phyloP scores from a whole-genome alignment of 2,113 vertebrate species.

The Pipa parva region DNA sequence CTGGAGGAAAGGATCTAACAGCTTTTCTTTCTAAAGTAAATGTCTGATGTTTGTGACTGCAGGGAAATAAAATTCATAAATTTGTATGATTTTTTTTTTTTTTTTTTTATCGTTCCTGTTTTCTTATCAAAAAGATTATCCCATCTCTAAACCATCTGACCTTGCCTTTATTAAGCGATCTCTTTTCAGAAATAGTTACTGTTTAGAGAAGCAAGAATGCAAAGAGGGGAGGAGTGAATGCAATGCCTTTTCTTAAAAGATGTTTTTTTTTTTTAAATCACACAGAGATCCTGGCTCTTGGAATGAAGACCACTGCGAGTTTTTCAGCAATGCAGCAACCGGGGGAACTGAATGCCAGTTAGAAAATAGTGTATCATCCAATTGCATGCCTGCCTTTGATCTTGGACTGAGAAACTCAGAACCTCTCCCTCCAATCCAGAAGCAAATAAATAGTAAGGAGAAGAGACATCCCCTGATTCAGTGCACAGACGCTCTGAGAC shows the following conservation, averaged over 20 bases:
- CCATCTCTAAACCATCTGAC: constrained; percentile 64
- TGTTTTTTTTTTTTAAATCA: constrained; percentile 43
- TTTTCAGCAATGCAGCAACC: constrained; percentile 52
- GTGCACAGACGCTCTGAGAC: constrained; percentile 31
- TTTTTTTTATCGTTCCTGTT: constrained; percentile 68
- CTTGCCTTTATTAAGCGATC: constrained; percentile 65
- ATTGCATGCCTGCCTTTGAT: constrained; percentile 57
- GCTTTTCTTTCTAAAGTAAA: constrained; percentile 76
- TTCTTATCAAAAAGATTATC: too few species aligned
- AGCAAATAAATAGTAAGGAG: constrained; percentile 54
- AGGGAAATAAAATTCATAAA: constrained; percentile 72
- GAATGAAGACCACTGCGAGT: constrained; percentile 40
- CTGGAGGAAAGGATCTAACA: constrained; percentile 76
- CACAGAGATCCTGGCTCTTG: constrained; percentile 40
- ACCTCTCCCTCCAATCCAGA: constrained; percentile 55
- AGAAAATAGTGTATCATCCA: constrained; percentile 53
- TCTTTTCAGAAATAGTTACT: constrained; percentile 59
- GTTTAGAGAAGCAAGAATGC: constrained; percentile 53
- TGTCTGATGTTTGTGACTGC: constrained; percentile 74
- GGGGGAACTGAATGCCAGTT: constrained; percentile 53
- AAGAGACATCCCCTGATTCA: constrained; percentile 47
- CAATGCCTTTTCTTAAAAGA: constrained; percentile 51
- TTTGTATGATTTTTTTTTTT: constrained; percentile 69
- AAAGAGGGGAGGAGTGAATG: constrained; percentile 48
- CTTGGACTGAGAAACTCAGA: constrained; percentile 54